Conservation (phyloP, 2,888 invertebrate genomes). For the Allophyes oxyacanthae region DNA sequence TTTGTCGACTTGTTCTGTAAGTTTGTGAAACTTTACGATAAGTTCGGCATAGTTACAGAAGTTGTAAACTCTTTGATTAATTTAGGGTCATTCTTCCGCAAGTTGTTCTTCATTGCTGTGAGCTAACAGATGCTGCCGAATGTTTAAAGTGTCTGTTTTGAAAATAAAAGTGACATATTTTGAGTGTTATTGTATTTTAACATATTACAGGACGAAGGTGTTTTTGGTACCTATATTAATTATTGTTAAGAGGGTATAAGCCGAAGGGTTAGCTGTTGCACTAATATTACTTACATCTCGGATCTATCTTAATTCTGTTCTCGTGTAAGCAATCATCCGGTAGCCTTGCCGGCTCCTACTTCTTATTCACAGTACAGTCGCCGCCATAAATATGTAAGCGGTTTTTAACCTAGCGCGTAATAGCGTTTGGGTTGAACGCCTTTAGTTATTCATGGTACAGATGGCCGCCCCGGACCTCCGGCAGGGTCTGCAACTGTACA, state of each 20-base stretch:
- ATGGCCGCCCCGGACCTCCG: neutral
- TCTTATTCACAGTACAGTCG: conserved; percentile 5
- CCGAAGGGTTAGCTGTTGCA: neutral
- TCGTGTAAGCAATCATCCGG: neutral
- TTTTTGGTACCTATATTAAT: too few relatives aligned
- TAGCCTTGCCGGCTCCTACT: neutral
- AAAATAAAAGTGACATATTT: neutral
- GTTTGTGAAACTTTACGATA: conserved; percentile 2
- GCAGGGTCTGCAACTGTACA: neutral
- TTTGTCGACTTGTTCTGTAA: conserved; percentile 2
- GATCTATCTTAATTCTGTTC: neutral
- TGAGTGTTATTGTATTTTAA: too few relatives aligned
- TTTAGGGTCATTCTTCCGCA: neutral
- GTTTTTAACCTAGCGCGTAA: conserved; percentile 4
- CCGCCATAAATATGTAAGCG: conserved; percentile 11
- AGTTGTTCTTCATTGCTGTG: neutral
- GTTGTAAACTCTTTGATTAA: conserved; percentile 4
- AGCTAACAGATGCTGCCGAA: neutral
- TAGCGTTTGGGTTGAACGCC: conserved; percentile 3
- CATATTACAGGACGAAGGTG: too few relatives aligned
- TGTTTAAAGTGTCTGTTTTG: neutral
- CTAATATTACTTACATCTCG: neutral
- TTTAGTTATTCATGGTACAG: conserved; percentile 11
- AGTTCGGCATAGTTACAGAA: conserved; percentile 2
- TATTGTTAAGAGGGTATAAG: neutral